phyloP scores from a whole-genome alignment of 2,113 vertebrate species.

The Paracanthobrama guichenoti region DNA sequence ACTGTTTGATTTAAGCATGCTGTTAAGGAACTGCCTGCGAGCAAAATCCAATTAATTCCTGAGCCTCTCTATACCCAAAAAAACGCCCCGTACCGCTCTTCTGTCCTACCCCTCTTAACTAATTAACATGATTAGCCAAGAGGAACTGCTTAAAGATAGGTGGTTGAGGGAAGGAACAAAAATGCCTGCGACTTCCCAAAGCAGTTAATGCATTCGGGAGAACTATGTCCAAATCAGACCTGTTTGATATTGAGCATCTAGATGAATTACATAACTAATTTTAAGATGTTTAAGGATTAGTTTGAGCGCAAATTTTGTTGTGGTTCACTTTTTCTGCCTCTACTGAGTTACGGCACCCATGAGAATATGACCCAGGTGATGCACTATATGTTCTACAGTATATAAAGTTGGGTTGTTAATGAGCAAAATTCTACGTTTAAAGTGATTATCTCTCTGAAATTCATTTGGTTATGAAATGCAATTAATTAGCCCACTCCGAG shows the following conservation, averaged over 20 bases:
- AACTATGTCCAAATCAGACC: neutral
- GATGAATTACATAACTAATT: neutral
- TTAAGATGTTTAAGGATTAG: conserved; percentile 6
- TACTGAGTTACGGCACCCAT: neutral
- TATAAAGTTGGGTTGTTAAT: neutral
- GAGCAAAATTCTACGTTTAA: neutral
- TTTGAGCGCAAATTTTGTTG: neutral
- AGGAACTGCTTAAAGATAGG: conserved; percentile 53
- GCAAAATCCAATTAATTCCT: conserved; percentile 58
- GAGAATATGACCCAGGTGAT: neutral
- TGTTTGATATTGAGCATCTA: neutral
- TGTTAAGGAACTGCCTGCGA: conserved; percentile 56
- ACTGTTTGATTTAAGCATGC: conserved; percentile 66
- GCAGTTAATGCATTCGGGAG: conserved; percentile 8
- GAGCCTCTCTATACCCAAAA: conserved; percentile 53
- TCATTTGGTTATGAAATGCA: neutral
- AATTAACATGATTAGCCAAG: conserved; percentile 61
- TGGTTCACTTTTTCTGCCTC: neutral
- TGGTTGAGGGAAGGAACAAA: conserved; percentile 43
- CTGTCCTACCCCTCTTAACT: conserved; percentile 50
- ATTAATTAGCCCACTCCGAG: neutral
- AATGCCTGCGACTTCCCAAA: conserved; percentile 16
- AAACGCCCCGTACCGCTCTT: conserved; percentile 44
- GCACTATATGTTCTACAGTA: neutral
- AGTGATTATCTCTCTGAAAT: neutral